Percentiles rank a stretch among this genome's conserved stretches.
phyloP scores from a whole-genome alignment of 2,797 vertebrate species.

The Helicolenus hilgendorfi region DNA sequence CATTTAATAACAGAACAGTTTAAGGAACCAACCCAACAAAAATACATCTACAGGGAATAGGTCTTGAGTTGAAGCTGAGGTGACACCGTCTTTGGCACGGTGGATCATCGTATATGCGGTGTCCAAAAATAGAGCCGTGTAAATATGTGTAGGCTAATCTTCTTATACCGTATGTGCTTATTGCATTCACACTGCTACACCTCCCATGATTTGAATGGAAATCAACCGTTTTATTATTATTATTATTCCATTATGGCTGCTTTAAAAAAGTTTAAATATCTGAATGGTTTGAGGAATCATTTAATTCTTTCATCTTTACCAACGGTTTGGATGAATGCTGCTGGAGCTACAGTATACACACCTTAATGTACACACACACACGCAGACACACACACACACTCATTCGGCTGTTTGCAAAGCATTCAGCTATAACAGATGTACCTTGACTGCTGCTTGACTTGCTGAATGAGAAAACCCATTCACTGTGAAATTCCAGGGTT shows the following conservation, averaged over 20 bases:
- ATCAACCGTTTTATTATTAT: neutral
- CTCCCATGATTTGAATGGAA: neutral
- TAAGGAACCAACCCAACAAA: neutral
- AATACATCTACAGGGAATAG: neutral
- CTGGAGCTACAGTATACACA: neutral
- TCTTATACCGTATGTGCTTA: neutral
- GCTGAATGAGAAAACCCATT: conserved; percentile 70
- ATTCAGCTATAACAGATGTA: conserved; percentile 69
- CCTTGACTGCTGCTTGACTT: conserved; percentile 53
- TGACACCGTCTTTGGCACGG: neutral
- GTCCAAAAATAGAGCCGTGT: neutral
- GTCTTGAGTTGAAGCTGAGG: neutral
- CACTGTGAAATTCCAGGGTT: conserved; percentile 69
- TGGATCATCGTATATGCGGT: neutral
- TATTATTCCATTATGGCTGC: neutral
- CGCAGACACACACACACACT: neutral
- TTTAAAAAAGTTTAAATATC: neutral
- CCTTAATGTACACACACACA: conserved; percentile 12
- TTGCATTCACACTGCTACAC: neutral
- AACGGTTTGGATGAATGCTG: neutral
- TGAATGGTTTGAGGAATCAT: neutral
- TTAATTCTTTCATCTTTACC: neutral
- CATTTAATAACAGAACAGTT: neutral
- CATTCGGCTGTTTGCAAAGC: conserved; percentile 49
- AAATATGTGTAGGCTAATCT: neutral